Percentiles rank a stretch among this genome's conserved stretches.
Conservation (phyloP, 2,113 vertebrate species). For the Micromys minutus region DNA sequence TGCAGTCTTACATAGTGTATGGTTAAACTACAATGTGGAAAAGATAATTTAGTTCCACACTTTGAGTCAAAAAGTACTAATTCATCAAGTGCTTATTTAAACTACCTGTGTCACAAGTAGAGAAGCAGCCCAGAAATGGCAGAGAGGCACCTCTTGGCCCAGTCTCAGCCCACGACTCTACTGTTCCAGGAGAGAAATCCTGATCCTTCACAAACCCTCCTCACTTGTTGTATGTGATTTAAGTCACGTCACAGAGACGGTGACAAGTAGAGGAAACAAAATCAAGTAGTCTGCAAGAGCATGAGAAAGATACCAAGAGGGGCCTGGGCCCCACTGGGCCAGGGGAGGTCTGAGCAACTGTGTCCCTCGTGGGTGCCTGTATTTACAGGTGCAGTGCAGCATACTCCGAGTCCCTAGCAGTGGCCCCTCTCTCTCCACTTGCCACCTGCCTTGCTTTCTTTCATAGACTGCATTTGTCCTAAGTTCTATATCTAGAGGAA, state of each 20-base stretch:
- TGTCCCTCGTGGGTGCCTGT: background rate
- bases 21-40: background rate
- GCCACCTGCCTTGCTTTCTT: background rate
- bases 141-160: background rate
- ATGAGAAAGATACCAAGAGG: background rate
- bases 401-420: background rate
- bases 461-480: background rate
- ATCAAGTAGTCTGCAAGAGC: background rate
- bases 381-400: background rate
- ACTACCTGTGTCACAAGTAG: background rate
- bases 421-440: background rate
- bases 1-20: background rate
- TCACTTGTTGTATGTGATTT: background rate
- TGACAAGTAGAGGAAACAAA: background rate
- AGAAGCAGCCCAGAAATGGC: background rate
- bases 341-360: background rate
- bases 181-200: background rate
- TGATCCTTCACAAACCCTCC: background rate
- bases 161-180: background rate
- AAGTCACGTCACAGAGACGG: background rate
- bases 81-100: background rate
- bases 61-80: conserved; percentile 12
- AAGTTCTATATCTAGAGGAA: background rate
- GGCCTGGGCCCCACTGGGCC: background rate
- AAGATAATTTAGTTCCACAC: background rate